Evolutionary conservation across 2,113 vertebrate genomes (phyloP).

Genomic region (Cepphus grylle): DNA sequence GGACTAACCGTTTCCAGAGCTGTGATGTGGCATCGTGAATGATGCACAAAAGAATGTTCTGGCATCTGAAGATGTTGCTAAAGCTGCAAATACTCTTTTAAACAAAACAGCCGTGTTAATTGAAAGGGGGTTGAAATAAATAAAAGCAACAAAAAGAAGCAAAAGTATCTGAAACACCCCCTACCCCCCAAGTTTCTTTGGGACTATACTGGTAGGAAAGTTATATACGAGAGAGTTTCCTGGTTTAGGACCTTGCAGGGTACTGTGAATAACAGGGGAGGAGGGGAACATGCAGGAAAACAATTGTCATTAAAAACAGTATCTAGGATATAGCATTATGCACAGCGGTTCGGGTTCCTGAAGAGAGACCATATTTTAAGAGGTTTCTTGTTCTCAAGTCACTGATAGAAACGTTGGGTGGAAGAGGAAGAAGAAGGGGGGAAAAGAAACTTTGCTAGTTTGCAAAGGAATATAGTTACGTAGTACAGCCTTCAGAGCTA

Average conservation of each 20-base stretch:
- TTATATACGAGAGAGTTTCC: background rate
- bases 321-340: too few relatives aligned
- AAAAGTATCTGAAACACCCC: background rate
- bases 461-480: fast-evolving
- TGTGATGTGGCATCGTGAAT: background rate
- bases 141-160: background rate
- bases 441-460: background rate
- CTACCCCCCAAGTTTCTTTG: background rate
- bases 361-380: background rate
- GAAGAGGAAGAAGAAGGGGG: background rate
- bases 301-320: background rate
- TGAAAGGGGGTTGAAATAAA: background rate
- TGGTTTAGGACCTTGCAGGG: background rate
- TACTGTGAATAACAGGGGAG: background rate
- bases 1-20: background rate
- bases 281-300: background rate
- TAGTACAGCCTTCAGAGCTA: background rate
- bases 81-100: background rate
- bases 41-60: slow-evolving; percentile 32
- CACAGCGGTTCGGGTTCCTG: background rate
- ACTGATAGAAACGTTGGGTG: background rate
- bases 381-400: background rate
- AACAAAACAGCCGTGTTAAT: background rate
- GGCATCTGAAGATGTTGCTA: background rate
- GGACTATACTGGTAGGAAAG: background rate